Conservation (phyloP, 2,888 invertebrate genomes). For the Dilophus febrilis region DNA sequence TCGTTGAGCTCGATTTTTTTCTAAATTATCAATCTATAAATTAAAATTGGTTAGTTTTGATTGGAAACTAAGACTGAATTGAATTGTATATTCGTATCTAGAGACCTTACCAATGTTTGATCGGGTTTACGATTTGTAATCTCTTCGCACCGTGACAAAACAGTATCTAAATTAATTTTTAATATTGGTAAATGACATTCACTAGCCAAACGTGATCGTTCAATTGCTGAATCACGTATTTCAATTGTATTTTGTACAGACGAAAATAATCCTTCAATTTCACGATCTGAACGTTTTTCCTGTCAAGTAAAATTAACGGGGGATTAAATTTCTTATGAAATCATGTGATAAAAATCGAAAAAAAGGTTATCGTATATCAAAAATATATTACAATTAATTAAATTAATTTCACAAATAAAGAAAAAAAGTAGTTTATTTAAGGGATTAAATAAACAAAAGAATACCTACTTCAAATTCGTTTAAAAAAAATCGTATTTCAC, state of each 20-base stretch:
- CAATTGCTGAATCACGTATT: constrained; percentile 55
- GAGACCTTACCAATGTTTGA: constrained; percentile 36
- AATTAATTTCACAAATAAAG: neutral
- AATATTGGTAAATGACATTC: constrained; percentile 42
- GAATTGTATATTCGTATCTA: constrained; percentile 4
- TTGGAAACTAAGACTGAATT: constrained; percentile 7
- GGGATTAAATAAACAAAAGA: too few species aligned
- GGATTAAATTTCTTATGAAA: constrained; percentile 6
- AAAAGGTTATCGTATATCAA: neutral
- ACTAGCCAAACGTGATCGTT: constrained; percentile 44
- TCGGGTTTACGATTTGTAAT: constrained; percentile 42
- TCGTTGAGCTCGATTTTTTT: constrained; percentile 33
- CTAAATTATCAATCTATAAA: constrained; percentile 32
- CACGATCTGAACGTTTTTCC: constrained; percentile 62
- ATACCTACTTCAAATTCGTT: constrained; percentile 79
- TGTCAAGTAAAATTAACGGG: constrained; percentile 25
- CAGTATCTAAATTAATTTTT: constrained; percentile 46
- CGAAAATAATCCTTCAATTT: constrained; percentile 61
- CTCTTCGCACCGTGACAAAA: constrained; percentile 41
- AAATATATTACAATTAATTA: neutral
- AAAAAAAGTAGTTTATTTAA: neutral
- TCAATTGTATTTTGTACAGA: constrained; percentile 61
- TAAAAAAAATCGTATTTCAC: constrained; percentile 68
- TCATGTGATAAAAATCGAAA: constrained; percentile 1
- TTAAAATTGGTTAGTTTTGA: too few species aligned